Base-by-base conservation (phyloP, 53 echinoderm and acorn worm genomes). In the Paelopatides confundens region DNA sequence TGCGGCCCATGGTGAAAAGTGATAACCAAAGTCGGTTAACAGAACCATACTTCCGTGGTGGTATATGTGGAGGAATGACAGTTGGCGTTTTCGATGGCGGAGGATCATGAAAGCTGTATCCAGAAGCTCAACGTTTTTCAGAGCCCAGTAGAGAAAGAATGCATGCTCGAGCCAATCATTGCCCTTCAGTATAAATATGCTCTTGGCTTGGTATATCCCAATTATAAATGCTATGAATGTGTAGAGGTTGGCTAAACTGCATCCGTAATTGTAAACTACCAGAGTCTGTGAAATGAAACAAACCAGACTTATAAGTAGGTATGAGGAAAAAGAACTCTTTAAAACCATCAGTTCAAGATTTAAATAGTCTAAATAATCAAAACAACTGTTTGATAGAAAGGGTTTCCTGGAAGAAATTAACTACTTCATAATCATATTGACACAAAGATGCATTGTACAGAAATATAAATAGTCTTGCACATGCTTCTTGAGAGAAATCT, bases 51-150 rank as follows among this genome's bases (percentile, higher is more conserved):
- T 89, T 53, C 92, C 93, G 24, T 99, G 99, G 76, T 99, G 99
- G 71, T 99, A 99, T 24, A 99, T 92, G 49, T 99, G 99, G 8
- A 99, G 95, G 71, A 95, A 95, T 6, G 95, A 95, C 23, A 99
- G 92, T 82, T 99, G 99, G 17, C 99, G 99, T 3, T 85, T 88
- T 51, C 86, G 92, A 77, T 99, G 99, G 5, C 99, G 99, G 31
- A 99, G 88, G n/a, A 99, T 93, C 99, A 99, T 99, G 93, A 95
- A 94, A 18, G 94, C 65, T 0, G 99, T 99, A 53, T 99, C 99
- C 15, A 99, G 86, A 32, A 99, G 99, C 83, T 99, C 99, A 14
- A 95, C 17, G 91, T 92, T 95, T 65, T 99, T 99, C 28, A 89
- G 86, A 31, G 86, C 51, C 89, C 92, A 94, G 87, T 99, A 99